phyloP scores from a whole-genome alignment of 2,113 vertebrate species.

The Hippolais icterina region DNA sequence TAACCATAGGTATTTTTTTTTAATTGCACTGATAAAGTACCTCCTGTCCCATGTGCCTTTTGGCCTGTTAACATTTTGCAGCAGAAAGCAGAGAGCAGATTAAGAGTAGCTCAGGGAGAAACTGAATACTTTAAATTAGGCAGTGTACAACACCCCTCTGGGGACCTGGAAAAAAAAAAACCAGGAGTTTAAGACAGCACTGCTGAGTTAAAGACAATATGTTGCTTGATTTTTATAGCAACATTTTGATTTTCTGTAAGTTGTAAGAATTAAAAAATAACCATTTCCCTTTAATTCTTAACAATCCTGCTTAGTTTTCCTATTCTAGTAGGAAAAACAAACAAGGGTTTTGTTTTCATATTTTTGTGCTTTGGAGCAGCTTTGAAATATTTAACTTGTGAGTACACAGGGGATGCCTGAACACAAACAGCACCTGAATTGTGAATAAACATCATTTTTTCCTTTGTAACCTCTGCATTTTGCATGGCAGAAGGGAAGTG shows the following conservation, averaged over 20 bases:
- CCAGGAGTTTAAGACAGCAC: constrained; percentile 20
- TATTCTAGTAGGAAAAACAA: constrained; percentile 19
- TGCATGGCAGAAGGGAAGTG: neutral
- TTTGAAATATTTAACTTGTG: neutral
- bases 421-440: constrained; percentile 9
- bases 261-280: neutral
- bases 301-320: neutral
- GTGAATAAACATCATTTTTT: neutral
- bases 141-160: constrained; percentile 53
- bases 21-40: constrained; percentile 76
- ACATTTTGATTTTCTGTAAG: neutral
- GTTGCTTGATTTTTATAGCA: neutral
- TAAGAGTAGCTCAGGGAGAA: constrained; percentile 73
- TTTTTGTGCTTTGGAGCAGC: neutral
- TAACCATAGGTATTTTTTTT: constrained; percentile 74
- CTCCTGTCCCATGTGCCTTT: constrained; percentile 69
- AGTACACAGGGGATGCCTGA: neutral
- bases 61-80: constrained; percentile 74
- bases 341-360: neutral
- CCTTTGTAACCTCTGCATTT: neutral
- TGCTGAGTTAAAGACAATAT: neutral
- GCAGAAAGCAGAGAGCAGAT: constrained; percentile 71
- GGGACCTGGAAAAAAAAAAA: constrained; percentile 33
- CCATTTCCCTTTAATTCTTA: neutral
- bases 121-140: constrained; percentile 73